Evolutionary conservation across 2,113 vertebrate species (phyloP).

Genomic region (Sapayoa aenigma): DNA sequence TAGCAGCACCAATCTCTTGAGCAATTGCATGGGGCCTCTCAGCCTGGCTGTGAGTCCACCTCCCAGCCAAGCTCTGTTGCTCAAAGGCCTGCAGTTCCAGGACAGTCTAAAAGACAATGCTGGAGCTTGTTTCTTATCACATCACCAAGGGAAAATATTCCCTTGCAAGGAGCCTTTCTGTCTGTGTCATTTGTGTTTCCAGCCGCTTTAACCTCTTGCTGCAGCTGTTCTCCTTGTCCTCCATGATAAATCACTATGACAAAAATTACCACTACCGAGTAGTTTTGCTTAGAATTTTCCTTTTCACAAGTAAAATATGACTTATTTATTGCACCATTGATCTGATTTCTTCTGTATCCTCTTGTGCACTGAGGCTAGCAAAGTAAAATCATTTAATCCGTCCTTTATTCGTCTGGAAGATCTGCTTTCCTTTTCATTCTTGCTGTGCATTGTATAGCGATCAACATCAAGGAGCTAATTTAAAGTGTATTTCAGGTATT

Average conservation of each 20-base stretch:
- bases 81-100: neutral
- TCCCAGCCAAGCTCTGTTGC: neutral
- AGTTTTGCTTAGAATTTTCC: neutral
- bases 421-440: neutral
- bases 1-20: neutral
- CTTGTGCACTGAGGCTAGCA: neutral
- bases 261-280: neutral
- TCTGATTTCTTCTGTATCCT: neutral
- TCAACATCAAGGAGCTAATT: neutral
- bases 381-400: neutral
- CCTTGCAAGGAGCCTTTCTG: neutral
- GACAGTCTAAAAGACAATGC: neutral
- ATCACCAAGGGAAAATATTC: neutral
- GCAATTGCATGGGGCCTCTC: neutral
- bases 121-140: neutral
- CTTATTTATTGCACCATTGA: neutral
- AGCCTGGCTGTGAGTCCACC: rapidly evolving
- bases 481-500: neutral
- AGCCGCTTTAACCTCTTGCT: neutral
- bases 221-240: neutral
- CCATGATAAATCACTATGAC: neutral
- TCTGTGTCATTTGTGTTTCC: neutral
- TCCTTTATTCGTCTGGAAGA: neutral
- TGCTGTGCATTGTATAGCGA: rapidly evolving
- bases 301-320: neutral